phyloP scores from a whole-genome alignment of 64 coral and sea anemone genomes.

The Montipora cactus region DNA sequence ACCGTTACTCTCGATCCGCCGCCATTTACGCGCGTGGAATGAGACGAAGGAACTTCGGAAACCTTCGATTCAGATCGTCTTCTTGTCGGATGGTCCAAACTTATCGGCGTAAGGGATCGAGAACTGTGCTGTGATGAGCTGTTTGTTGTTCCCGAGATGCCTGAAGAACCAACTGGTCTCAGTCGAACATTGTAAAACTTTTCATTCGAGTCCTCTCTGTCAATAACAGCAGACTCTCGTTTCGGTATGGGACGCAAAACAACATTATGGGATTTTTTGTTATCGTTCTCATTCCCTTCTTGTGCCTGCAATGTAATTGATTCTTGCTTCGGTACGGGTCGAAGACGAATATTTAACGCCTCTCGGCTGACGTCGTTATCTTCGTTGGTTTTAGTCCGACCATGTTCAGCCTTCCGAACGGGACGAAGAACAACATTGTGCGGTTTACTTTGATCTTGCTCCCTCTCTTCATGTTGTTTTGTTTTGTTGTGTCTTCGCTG shows the following conservation, averaged over 20 bases:
- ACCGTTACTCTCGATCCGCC: slow-evolving; percentile 8
- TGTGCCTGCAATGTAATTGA: not conserved
- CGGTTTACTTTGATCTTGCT: not conserved
- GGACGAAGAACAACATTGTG: slow-evolving; percentile 41
- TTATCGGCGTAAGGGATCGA: slow-evolving; percentile 9
- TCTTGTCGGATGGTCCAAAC: not conserved
- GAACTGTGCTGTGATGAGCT: not conserved
- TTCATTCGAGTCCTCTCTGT: not conserved
- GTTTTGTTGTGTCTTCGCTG: slow-evolving; percentile 19
- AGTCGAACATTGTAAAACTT: slow-evolving; percentile 23
- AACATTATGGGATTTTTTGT: not conserved
- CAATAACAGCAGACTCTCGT: slow-evolving; percentile 3
- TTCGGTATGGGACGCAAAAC: slow-evolving; percentile 1
- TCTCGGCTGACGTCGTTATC: slow-evolving; percentile 4
- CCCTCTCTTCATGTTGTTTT: slow-evolving; percentile 10
- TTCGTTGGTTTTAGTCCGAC: slow-evolving; percentile 40
- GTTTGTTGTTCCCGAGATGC: not conserved
- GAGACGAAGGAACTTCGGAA: not conserved
- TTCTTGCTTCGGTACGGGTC: not conserved
- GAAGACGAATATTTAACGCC: not conserved
- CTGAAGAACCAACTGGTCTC: slow-evolving; percentile 21
- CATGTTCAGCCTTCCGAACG: slow-evolving; percentile 35
- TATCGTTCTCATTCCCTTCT: not conserved
- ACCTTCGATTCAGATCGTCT: slow-evolving; percentile 6
- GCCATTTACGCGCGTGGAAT: not conserved